Percentiles rank a stretch among this genome's conserved stretches.
These are phyloP conservation scores for Panagrolaimus sp. DNA, from an alignment of 1,140 invertebrate species.

Conservation along the genomic window DNA sequence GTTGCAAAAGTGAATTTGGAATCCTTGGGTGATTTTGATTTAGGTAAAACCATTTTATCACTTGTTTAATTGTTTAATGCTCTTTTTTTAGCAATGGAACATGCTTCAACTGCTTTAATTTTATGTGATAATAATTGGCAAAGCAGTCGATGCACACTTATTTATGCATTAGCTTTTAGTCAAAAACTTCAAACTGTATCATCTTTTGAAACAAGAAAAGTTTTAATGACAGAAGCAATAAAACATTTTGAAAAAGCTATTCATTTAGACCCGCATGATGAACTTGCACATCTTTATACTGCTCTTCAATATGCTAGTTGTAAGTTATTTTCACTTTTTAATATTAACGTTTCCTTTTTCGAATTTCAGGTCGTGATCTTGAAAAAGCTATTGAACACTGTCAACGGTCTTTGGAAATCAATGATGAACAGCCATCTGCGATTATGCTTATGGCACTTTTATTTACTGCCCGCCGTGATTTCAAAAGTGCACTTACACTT, in stretches of 20 bases:
- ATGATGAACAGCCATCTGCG: constrained; percentile 51
- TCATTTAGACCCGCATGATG: constrained; percentile 49
- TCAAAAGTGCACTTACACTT: constrained; percentile 52
- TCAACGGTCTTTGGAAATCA: constrained; percentile 44
- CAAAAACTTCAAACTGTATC: constrained; percentile 39
- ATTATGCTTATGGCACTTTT: constrained; percentile 56
- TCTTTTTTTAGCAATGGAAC: constrained; percentile 38
- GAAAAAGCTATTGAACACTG: constrained; percentile 48
- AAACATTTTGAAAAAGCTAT: constrained; percentile 49
- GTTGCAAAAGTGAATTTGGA: constrained; percentile 48
- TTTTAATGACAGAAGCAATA: constrained; percentile 33
- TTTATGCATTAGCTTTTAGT: constrained; percentile 50
- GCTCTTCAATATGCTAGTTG: constrained; percentile 53
- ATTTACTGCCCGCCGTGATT: constrained; percentile 55
- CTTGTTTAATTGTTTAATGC: constrained; percentile 19
- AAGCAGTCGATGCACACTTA: constrained; percentile 41
- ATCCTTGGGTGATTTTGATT: constrained; percentile 44
- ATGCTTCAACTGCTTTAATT: constrained; percentile 42
- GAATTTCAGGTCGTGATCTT: constrained; percentile 46
- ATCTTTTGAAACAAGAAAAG: constrained; percentile 33
- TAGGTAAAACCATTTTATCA: constrained; percentile 26
- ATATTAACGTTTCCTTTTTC: constrained; percentile 20
- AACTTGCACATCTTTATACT: constrained; percentile 56
- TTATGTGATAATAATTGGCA: constrained; percentile 39
- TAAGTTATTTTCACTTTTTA: constrained; percentile 24